A percentile compares a stretch with the other conserved stretches of the same genome.
Conservation (phyloP, 2,888 invertebrate species). For the Sphaerophoria taeniata region DNA sequence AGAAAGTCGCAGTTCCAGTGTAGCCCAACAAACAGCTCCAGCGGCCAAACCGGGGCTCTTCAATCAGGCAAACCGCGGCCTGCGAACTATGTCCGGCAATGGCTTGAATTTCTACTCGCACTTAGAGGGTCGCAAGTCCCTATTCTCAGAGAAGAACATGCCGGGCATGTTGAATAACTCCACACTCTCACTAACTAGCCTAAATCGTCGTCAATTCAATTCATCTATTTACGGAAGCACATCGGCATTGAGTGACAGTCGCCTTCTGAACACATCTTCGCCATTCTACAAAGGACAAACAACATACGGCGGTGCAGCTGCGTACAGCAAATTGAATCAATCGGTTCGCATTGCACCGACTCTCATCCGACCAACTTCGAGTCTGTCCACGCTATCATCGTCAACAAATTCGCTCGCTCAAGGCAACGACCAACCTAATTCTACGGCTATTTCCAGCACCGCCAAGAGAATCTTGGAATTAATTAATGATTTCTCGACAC, state of each 20-base stretch:
- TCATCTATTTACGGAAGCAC: constrained; percentile 82
- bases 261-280: constrained; percentile 83
- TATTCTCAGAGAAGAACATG: constrained; percentile 79
- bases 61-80: constrained; percentile 74
- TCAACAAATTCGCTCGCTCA: constrained; percentile 76
- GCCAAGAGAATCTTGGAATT: constrained; percentile 91
- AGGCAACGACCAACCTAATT: constrained; percentile 62
- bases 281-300: constrained; percentile 91
- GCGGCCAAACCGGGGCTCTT: constrained; percentile 75
- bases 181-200: constrained; percentile 81
- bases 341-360: constrained; percentile 78
- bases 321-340: constrained; percentile 83
- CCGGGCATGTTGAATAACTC: constrained; percentile 79
- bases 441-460: constrained; percentile 83
- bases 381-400: constrained; percentile 78
- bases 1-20: constrained; percentile 75
- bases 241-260: constrained; percentile 82
- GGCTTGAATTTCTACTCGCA: constrained; percentile 81
- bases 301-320: constrained; percentile 89
- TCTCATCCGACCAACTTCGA: constrained; percentile 79
- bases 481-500: constrained; percentile 92
- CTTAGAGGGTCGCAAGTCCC: constrained; percentile 81
- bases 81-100: constrained; percentile 77
- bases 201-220: constrained; percentile 81
- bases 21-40: constrained; percentile 74